Evolutionary conservation across 2,888 invertebrate genomes (phyloP), one percentile per base, ranked within the genome.

Genomic region (Eilema caniola): DNA sequence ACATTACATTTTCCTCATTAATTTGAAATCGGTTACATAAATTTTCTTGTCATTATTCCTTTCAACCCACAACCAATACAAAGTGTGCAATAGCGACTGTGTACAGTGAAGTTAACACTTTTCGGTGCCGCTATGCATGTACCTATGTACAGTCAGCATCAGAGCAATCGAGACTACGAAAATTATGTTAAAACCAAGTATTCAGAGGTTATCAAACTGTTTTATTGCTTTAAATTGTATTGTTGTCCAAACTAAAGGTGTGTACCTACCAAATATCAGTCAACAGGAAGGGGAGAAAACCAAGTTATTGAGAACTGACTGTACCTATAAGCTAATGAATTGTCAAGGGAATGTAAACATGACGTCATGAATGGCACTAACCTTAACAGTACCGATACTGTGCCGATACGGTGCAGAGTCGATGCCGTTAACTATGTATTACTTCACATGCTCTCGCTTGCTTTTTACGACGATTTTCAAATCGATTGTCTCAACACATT

Each of bases 401-500:
- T 31, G 64, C 64, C 68, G 72, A 71, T 74, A 79, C 77, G 72
- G 73, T 75, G 76, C 71, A 70, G 70, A 69, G 60, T 63, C 62
- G 67, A 62, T 73, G 66, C 80, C 81, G 80, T 80, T 84, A 85
- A 61, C 74, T 66, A 71, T 80, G 85, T 68, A 79, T 84, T 84
- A 86, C 80, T 90, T 90, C 89, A 83, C 90, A 90, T 85, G 86
- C 79, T 85, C 85, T 84, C 85, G 75, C 81, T 79, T 20, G 62
- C 57, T 85, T 86, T 86, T 88, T 85, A 75, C 79, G 70, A 71
- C 62, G 72, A 77, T 86, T 83, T 86, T 87, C 85, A 81, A 85
- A 84, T 79, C 83, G 80, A 88, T 89, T 89, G 85, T 88, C 69
- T 83, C 71, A 62, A 65, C 67, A 41, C 23, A 78, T 77, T 72